These are phyloP conservation scores for Hypena proboscidalis DNA, from an alignment of 2,888 invertebrate genomes.

Conservation along the genomic window DNA sequence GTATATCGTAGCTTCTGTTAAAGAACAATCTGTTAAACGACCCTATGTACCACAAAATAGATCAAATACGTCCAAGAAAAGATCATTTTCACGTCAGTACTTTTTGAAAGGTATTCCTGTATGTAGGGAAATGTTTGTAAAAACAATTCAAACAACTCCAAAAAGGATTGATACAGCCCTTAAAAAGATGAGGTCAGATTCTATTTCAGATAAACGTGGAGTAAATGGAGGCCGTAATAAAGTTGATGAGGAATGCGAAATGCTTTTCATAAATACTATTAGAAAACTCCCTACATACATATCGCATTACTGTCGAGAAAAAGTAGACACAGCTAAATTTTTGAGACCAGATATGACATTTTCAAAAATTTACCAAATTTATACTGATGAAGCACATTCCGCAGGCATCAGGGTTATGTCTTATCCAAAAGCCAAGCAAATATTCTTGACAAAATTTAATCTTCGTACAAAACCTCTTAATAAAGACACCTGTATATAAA, in stretches of 20 bases:
- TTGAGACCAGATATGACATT: slow-evolving; percentile 21
- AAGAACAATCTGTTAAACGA: slow-evolving; percentile 5
- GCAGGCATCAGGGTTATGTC: slow-evolving; percentile 8
- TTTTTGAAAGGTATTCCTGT: slow-evolving; percentile 13
- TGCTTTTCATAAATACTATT: slow-evolving; percentile 16
- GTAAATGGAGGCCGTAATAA: slow-evolving; percentile 15
- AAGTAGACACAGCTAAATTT: slow-evolving; percentile 9
- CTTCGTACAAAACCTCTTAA: too few relatives aligned
- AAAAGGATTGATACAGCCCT: slow-evolving; percentile 14
- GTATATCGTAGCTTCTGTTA: slow-evolving; percentile 1
- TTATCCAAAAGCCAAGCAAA: slow-evolving; percentile 11
- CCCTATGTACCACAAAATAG: slow-evolving; percentile 4
- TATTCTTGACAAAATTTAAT: slow-evolving; percentile 14
- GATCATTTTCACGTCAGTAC: slow-evolving; percentile 11
- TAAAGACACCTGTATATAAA: too few relatives aligned
- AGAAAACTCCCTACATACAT: slow-evolving; percentile 18
- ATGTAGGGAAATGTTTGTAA: slow-evolving; percentile 15
- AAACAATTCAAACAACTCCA: slow-evolving; percentile 16
- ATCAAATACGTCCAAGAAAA: slow-evolving; percentile 12
- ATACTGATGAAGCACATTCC: slow-evolving; percentile 9
- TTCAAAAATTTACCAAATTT: slow-evolving; percentile 16
- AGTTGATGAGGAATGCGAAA: slow-evolving; percentile 14
- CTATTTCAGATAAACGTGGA: slow-evolving; percentile 14
- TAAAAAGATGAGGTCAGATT: slow-evolving; percentile 14
- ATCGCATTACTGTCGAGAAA: slow-evolving; percentile 16